Evolutionary conservation across 2,888 invertebrate genomes (phyloP).

Genomic region (Lithosia quadra): DNA sequence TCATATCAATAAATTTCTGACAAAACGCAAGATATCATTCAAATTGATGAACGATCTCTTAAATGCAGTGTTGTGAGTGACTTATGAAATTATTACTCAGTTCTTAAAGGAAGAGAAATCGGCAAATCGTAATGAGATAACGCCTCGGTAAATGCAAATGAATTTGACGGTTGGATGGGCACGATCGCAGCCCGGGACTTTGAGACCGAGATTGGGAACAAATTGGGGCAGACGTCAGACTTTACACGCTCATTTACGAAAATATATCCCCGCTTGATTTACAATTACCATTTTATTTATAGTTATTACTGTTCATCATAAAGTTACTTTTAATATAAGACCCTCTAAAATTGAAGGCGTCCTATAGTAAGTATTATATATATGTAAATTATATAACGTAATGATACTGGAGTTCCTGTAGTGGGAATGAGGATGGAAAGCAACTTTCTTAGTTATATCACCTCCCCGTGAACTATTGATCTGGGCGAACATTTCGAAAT

Average conservation of each 20-base stretch:
- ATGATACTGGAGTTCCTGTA: neutral
- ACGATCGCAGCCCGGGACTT: slow-evolving; percentile 46
- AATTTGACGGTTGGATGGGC: slow-evolving; percentile 67
- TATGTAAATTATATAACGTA: slow-evolving; percentile 1
- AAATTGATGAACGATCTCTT: slow-evolving; percentile 22
- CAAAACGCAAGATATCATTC: neutral
- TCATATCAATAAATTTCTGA: neutral
- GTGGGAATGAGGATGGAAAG: no score
- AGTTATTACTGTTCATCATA: slow-evolving; percentile 43
- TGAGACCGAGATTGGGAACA: slow-evolving; percentile 60
- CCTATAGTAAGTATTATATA: slow-evolving; percentile 16
- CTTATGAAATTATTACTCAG: slow-evolving; percentile 67
- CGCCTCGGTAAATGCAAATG: slow-evolving; percentile 77
- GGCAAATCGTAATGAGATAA: slow-evolving; percentile 76
- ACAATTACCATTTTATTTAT: slow-evolving; percentile 54
- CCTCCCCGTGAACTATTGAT: no score
- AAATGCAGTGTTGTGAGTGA: slow-evolving; percentile 51
- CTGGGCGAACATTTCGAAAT: no score
- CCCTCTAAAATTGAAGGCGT: slow-evolving; percentile 35
- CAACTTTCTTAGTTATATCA: no score
- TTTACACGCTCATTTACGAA: slow-evolving; percentile 69
- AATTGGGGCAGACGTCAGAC: slow-evolving; percentile 70
- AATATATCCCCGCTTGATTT: slow-evolving; percentile 62
- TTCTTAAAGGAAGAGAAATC: slow-evolving; percentile 62
- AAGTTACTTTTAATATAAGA: slow-evolving; percentile 29